phyloP scores from a whole-genome alignment of 2,888 invertebrate genomes.

The Drosophila emarginata region DNA sequence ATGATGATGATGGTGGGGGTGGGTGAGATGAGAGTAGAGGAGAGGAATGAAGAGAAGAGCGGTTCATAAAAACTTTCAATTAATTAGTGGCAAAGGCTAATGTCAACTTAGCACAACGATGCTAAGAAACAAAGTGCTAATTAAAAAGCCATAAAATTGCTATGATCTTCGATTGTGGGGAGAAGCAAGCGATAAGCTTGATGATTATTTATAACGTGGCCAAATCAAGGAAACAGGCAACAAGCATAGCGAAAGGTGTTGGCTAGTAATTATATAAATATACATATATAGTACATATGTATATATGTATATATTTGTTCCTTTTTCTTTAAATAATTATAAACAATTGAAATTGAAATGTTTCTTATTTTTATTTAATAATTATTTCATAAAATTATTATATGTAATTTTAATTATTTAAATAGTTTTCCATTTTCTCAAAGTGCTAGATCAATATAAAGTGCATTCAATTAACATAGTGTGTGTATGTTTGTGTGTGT shows the following conservation, averaged over 20 bases:
- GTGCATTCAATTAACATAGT: neutral
- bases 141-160: neutral
- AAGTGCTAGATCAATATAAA: neutral
- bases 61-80: neutral
- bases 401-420: too few relatives aligned
- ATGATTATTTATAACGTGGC: neutral
- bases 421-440: neutral
- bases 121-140: neutral
- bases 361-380: too few relatives aligned
- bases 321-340: too few relatives aligned
- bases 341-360: too few relatives aligned
- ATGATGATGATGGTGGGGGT: neutral
- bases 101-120: too few relatives aligned
- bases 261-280: too few relatives aligned
- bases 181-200: neutral
- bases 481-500: neutral
- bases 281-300: too few relatives aligned
- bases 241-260: too few relatives aligned
- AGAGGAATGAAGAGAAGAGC: neutral
- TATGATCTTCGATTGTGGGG: neutral
- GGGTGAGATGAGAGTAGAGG: neutral
- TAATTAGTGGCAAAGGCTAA: conserved; percentile 1
- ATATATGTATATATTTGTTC: too few relatives aligned
- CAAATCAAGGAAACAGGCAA: too few relatives aligned
- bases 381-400: too few relatives aligned